These are phyloP conservation scores for Takifugu ocellatus DNA, from an alignment of 2,797 vertebrate species.

Conservation along the genomic window DNA sequence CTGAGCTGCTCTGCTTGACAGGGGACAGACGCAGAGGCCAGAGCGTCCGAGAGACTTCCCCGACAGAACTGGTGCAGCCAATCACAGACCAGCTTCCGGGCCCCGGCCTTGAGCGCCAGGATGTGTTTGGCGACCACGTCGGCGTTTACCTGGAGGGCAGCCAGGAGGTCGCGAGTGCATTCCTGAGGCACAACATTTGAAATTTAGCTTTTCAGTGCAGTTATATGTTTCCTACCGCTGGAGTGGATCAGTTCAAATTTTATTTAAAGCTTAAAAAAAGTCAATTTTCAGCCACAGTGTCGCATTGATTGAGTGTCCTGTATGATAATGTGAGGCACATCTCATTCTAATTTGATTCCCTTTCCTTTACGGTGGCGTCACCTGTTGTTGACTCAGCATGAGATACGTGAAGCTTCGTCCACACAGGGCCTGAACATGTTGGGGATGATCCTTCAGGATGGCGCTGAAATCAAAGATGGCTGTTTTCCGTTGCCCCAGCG, in stretches of 20 bases:
- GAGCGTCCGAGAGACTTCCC: conserved; percentile 59
- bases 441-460: conserved; percentile 79
- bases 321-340: too few species aligned
- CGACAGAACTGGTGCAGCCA: conserved; percentile 83
- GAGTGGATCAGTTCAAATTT: too few species aligned
- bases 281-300: too few species aligned
- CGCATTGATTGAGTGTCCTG: too few species aligned
- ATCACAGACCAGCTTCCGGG: conserved; percentile 72
- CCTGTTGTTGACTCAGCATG: conserved; percentile 86
- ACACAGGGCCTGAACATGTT: conserved; percentile 82
- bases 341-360: too few species aligned
- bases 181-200: conserved; percentile 70
- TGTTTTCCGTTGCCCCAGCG: conserved; percentile 88
- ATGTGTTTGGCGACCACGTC: conserved; percentile 77
- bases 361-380: conserved; percentile 37
- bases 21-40: conserved; percentile 40
- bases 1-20: conserved; percentile 61
- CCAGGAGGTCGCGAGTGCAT: conserved; percentile 79
- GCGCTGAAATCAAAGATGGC: conserved; percentile 91
- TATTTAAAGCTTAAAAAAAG: too few species aligned
- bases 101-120: conserved; percentile 80
- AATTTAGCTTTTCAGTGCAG: not conserved
- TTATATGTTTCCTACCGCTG: not conserved
- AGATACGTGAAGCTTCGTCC: conserved; percentile 86
- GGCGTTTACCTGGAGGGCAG: conserved; percentile 78